Evolutionary conservation across 2,113 vertebrate genomes (phyloP), one percentile per base, ranked within the genome.

Genomic region (Pycnonotus jocosus): DNA sequence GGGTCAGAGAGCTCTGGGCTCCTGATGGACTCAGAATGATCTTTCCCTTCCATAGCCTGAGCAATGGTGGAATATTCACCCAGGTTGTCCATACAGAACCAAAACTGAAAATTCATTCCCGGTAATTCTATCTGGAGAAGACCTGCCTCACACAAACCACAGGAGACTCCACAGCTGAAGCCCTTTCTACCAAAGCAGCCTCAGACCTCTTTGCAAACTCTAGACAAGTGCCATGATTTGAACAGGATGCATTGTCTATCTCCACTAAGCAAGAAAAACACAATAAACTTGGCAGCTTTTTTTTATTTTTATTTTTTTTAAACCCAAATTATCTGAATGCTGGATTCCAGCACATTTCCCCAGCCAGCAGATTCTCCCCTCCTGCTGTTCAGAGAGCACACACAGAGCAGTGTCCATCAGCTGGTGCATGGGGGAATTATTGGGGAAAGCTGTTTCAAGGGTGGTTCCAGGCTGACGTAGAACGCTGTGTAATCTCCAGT

Each of bases 341-440:
- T 76, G 38, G 20, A 40, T 66, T 45, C 15, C 16, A 25, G n/a
- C 1, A 7, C 35, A 24, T 35, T 33, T 81, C 45, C 61, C 45
- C 72, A 65, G 37, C 5, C 60, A 84, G 54, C 44, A 48, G 3
- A 42, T 16, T 13, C 47, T 44, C 56, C 50, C 15, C 42, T 85
- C 47, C 78, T 31, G 31, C 47, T 81, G 18, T 5, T n/a, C 33
- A 31, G 38, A 14, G 20, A 53, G 78, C 56, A 33, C 48, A 13
- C 8, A 16, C 2, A 60, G 62, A 53, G 45, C 72, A 70, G 37
- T 0, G 0, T 8, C 37, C 35, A 2, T 31, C 57, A 30, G 56
- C 37, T 2, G 5, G 22, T 21, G 6, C 1, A 15, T 0, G 2
- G 17, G 10, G 37, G 40, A 72, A 11, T 48, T 22, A 10, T 0